phyloP scores from a whole-genome alignment of 1,140 invertebrate species.

The Drosophila oshimai region DNA sequence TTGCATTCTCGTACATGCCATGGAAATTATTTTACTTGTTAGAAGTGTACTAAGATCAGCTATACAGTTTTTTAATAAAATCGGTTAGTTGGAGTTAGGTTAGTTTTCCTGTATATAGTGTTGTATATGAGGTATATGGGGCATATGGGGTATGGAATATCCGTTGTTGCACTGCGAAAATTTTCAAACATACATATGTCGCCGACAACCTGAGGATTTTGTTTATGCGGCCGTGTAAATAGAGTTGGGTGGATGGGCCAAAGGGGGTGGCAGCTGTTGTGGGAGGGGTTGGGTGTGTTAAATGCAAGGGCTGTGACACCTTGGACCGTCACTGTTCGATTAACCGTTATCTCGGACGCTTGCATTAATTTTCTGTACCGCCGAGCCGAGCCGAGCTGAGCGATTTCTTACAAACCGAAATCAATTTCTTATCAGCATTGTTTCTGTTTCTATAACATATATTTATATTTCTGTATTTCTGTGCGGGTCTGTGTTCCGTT shows the following conservation, averaged over 20 bases:
- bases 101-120: neutral
- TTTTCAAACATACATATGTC: constrained; percentile 8
- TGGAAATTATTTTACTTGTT: too few species aligned
- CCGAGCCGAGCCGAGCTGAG: neutral
- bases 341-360: constrained; percentile 27
- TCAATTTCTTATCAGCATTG: constrained; percentile 35
- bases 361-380: constrained; percentile 5
- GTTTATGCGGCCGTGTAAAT: constrained; percentile 11
- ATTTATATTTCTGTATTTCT: neutral
- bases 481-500: constrained; percentile 3
- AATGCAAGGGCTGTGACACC: constrained; percentile 24
- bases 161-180: neutral
- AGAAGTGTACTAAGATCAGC: too few species aligned
- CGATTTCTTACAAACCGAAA: constrained; percentile 23
- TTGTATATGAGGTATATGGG: neutral
- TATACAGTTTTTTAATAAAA: too few species aligned
- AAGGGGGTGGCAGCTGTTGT: neutral
- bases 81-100: neutral
- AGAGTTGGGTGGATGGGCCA: neutral
- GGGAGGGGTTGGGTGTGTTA: neutral
- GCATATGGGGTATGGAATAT: neutral
- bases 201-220: constrained; percentile 2
- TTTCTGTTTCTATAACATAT: neutral
- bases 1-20: too few species aligned
- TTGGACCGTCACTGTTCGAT: constrained; percentile 17